Percentiles rank a stretch among this genome's conserved stretches.
Conservation (phyloP, 2,888 invertebrate genomes). For the Stenolophus ochropezus region DNA sequence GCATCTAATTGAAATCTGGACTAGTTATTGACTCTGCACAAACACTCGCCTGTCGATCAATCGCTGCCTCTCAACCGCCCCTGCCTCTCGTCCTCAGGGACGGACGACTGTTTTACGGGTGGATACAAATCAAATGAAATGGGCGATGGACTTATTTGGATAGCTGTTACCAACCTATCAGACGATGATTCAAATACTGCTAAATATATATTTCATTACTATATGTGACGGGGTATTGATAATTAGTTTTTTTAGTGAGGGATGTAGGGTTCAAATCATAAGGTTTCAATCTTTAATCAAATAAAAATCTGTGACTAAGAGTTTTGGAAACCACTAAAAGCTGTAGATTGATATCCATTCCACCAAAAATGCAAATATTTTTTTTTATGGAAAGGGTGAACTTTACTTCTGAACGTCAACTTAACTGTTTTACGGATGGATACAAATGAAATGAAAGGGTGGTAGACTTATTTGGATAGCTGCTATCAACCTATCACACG, state of each 20-base stretch:
- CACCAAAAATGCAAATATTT: too few relatives aligned
- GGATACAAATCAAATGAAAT: constrained; percentile 47
- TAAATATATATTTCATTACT: too few relatives aligned
- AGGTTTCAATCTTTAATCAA: too few relatives aligned
- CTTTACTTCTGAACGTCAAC: too few relatives aligned
- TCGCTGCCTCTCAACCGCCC: constrained; percentile 64
- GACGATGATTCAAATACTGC: neutral
- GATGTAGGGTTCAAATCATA: too few relatives aligned
- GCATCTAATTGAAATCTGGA: constrained; percentile 73
- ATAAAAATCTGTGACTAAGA: too few relatives aligned
- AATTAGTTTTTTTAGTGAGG: too few relatives aligned
- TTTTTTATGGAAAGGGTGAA: too few relatives aligned
- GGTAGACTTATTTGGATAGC: constrained; percentile 34
- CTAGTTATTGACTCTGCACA: constrained; percentile 72
- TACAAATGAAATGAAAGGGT: constrained; percentile 47
- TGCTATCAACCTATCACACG: neutral
- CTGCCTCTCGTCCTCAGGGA: constrained; percentile 19
- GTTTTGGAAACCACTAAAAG: too few relatives aligned
- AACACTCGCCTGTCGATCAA: constrained; percentile 72
- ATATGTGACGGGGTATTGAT: too few relatives aligned
- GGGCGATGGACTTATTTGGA: constrained; percentile 31
- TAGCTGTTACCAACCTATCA: neutral
- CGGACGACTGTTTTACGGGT: constrained; percentile 32
- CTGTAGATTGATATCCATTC: too few relatives aligned
- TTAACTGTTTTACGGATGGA: constrained; percentile 38